Conservation (phyloP, 2,113 vertebrate species). For the Nothoprocta pentlandii region DNA sequence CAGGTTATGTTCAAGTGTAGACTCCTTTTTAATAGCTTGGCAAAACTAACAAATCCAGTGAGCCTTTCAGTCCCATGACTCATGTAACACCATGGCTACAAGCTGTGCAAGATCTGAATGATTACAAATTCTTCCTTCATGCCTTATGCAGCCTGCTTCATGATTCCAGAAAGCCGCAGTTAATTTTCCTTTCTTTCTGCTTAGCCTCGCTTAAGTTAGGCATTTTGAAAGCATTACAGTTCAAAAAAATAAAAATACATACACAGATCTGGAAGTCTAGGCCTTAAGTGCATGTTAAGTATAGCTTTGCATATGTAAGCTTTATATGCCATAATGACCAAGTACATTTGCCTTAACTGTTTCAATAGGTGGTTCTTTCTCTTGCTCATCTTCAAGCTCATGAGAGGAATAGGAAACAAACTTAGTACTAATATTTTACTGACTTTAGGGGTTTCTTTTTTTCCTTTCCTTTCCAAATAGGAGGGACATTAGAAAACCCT, state of each 20-base stretch:
- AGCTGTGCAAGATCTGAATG: accelerated
- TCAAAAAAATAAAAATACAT: background rate
- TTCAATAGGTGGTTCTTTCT: background rate
- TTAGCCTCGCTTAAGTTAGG: accelerated
- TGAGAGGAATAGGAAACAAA: background rate
- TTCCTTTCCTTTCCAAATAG: background rate
- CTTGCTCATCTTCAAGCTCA: accelerated
- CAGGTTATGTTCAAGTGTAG: background rate
- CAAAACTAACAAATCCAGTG: accelerated
- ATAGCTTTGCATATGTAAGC: background rate
- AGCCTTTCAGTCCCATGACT: background rate
- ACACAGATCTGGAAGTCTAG: background rate
- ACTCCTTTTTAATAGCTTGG: background rate
- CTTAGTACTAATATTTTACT: background rate
- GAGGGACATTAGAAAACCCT: too few relatives aligned
- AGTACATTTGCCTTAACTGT: background rate
- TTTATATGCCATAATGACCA: background rate
- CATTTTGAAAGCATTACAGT: background rate
- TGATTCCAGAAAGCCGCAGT: background rate
- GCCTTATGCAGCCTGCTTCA: background rate
- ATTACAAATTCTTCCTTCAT: background rate
- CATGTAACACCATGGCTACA: background rate
- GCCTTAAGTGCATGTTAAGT: background rate
- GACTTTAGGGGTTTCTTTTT: background rate
- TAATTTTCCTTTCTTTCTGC: background rate